A percentile compares a stretch with the other conserved stretches of the same genome.
phyloP scores from a whole-genome alignment of 1,140 invertebrate genomes.

The Cydia pomonella region DNA sequence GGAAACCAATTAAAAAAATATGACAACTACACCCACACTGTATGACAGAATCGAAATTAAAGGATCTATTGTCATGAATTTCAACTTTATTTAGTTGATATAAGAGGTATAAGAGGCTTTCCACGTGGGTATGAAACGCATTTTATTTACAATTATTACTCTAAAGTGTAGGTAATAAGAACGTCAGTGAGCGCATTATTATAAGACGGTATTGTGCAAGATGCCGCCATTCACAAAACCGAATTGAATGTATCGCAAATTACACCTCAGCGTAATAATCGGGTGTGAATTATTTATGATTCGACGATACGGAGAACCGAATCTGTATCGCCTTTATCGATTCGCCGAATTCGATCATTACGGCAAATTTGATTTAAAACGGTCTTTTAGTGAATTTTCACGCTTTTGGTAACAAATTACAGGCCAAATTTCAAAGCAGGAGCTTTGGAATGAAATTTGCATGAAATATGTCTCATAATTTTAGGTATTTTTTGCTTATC shows the following conservation, averaged over 20 bases:
- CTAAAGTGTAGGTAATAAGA: not conserved
- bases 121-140: not conserved
- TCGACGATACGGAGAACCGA: constrained; percentile 20
- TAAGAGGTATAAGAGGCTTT: not conserved
- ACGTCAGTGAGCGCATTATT: not conserved
- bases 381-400: constrained; percentile 27
- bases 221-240: constrained; percentile 21
- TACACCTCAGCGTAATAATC: constrained; percentile 6
- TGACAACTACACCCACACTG: constrained; percentile 7
- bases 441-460: constrained; percentile 15
- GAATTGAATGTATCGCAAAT: constrained; percentile 28
- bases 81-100: not conserved
- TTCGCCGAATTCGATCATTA: constrained; percentile 25
- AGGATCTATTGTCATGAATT: not conserved
- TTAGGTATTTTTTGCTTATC: not conserved
- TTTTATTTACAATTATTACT: not conserved
- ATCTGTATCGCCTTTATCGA: constrained; percentile 17
- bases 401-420: constrained; percentile 25
- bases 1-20: constrained; percentile 8
- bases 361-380: constrained; percentile 30
- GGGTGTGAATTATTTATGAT: constrained; percentile 32
- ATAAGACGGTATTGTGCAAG: constrained; percentile 10
- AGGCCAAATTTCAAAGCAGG: not conserved
- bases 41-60: constrained; percentile 22
- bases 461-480: constrained; percentile 17